phyloP scores from a whole-genome alignment of 2,797 vertebrate genomes.

The Megaceryle alcyon region DNA sequence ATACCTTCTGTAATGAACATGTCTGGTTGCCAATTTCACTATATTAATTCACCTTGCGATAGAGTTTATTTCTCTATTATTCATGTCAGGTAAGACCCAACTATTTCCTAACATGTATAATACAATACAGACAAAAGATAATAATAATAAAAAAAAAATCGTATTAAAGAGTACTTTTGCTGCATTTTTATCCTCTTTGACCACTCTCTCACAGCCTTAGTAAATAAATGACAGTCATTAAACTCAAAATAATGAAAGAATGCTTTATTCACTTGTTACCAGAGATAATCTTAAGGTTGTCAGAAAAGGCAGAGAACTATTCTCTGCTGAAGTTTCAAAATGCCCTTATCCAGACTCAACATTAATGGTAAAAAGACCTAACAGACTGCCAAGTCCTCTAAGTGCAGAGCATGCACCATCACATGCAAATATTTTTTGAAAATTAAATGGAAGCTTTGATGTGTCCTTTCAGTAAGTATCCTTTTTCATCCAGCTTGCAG shows the following conservation, averaged over 20 bases:
- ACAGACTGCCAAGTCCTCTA: not conserved
- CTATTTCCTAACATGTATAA: not conserved
- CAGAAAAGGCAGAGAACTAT: not conserved
- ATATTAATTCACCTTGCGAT: not conserved
- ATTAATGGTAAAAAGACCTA: not conserved
- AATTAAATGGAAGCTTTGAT: not conserved
- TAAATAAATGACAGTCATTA: not conserved
- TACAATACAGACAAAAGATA: not conserved
- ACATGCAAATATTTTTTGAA: not conserved
- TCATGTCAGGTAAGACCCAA: not conserved
- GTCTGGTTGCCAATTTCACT: not conserved
- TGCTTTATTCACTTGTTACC: not conserved
- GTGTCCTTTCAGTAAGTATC: not conserved
- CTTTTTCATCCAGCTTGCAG: not conserved
- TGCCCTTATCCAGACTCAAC: not conserved
- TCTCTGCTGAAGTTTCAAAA: not conserved
- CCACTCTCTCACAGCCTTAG: not conserved
- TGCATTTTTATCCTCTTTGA: not conserved
- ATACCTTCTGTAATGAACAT: not conserved
- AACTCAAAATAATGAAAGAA: not conserved
- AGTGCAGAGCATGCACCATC: not conserved
- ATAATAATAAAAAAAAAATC: not conserved
- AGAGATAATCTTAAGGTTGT: not conserved
- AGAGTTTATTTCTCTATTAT: not conserved
- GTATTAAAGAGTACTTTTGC: not conserved